Evolutionary conservation across 2,113 vertebrate species (phyloP), one percentile per base, ranked within the genome.

Genomic region (Zeus faber): DNA sequence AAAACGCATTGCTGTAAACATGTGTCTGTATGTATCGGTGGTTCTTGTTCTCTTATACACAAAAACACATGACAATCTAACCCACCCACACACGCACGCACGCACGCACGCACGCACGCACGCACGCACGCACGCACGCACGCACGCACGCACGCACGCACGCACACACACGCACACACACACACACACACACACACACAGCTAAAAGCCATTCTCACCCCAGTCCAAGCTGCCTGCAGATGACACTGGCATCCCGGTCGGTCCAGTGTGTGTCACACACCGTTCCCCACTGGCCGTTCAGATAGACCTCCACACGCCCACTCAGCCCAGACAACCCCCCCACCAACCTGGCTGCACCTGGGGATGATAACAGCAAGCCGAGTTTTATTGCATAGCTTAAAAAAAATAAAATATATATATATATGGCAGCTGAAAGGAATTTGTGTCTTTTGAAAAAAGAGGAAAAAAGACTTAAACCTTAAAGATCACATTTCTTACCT

Each of bases 181-280:
- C 33, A 16, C 35, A n/a, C 39, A 11, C 31, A 35, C 31, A 23
- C 49, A 20, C 26, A 1, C 17, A 20, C 25, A 5, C 24, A 10
- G n/a, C 25, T 39, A 9, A 25, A 14, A 6, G 3, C 3, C 17
- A 3, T 8, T 46, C 57, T 57, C 59, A 94, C 93, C 93, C 86
- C 37, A 92, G 76, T 24, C 90, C 87, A 1, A 95, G 89, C 7
- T 94, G 93, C 65, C 90, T 88, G 85, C 93, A 95, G 67, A 93
- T 80, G 70, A 94, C 92, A 4, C 86, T 91, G 69, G 93, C 93
- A 62, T 95, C 93, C 47, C 85, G 86, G 58, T 94, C 85, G 6
- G 90, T 93, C 91, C 91, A 91, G 59, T 86, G 87, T 10, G 89
- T 88, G 60, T 89, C 90, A 80, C 93, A 95, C 57, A 94, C 81